Evolutionary conservation across 2,797 vertebrate species (phyloP).

Genomic region (Antrozous pallidus): DNA sequence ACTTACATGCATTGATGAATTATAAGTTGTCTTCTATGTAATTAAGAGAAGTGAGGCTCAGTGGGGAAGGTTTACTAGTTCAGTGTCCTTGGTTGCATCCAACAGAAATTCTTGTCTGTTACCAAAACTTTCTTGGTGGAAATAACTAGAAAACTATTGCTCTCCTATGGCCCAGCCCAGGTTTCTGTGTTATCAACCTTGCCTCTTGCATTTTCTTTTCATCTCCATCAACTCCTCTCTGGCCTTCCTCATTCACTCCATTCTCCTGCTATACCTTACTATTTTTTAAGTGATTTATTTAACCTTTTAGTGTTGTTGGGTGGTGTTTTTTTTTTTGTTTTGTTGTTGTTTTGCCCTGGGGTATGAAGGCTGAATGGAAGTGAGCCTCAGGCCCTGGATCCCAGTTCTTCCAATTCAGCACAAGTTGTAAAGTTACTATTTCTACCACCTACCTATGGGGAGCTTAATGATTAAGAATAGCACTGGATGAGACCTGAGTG

Average conservation of each 20-base stretch:
- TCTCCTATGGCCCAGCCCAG: background rate
- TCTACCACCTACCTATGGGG: background rate
- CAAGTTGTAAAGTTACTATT: background rate
- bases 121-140: background rate
- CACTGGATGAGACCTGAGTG: background rate
- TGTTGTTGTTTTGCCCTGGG: background rate
- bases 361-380: background rate
- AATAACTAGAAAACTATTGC: background rate
- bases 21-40: background rate
- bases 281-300: slow-evolving; percentile 29
- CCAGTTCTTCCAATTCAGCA: background rate
- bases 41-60: background rate
- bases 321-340: slow-evolving; percentile 4
- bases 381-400: background rate
- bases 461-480: background rate
- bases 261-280: background rate
- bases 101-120: background rate
- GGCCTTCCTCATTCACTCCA: background rate
- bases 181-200: background rate
- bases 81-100: background rate
- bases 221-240: background rate
- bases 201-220: slow-evolving; percentile 29
- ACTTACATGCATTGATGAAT: background rate
- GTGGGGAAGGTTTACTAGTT: background rate
- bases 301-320: background rate